Evolutionary conservation across 2,113 vertebrate species (phyloP).

Genomic region (Conger conger): DNA sequence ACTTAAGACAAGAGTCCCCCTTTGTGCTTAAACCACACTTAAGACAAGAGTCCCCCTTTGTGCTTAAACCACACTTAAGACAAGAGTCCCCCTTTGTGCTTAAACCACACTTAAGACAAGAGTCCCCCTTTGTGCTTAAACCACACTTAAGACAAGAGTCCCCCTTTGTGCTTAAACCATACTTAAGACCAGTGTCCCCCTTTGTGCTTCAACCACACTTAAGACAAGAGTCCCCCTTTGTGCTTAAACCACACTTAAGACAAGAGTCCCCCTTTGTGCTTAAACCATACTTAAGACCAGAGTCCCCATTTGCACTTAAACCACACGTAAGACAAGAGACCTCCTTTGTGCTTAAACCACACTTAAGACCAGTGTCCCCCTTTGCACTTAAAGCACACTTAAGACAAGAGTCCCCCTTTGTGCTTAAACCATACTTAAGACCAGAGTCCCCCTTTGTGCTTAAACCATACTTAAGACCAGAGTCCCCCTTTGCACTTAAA

Average conservation of each 20-base stretch:
- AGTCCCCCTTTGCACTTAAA: not conserved
- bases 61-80: not conserved
- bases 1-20: too few species aligned
- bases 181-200: not conserved
- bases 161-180: not conserved
- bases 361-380: not conserved
- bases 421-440: not conserved
- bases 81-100: too few species aligned
- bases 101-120: not conserved
- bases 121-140: not conserved
- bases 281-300: not conserved
- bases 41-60: not conserved
- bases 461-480: not conserved
- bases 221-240: not conserved
- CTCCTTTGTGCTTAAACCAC: not conserved
- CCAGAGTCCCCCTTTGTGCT: not conserved
- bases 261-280: too few species aligned
- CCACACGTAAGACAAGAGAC: too few species aligned
- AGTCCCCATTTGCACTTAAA: not conserved
- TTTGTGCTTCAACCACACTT: not conserved
- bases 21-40: not conserved
- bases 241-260: not conserved
- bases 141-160: too few species aligned
- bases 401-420: too few species aligned
- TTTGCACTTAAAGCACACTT: not conserved